Base-by-base conservation (phyloP, 2,888 invertebrate species). In the Ophion ellenae region DNA sequence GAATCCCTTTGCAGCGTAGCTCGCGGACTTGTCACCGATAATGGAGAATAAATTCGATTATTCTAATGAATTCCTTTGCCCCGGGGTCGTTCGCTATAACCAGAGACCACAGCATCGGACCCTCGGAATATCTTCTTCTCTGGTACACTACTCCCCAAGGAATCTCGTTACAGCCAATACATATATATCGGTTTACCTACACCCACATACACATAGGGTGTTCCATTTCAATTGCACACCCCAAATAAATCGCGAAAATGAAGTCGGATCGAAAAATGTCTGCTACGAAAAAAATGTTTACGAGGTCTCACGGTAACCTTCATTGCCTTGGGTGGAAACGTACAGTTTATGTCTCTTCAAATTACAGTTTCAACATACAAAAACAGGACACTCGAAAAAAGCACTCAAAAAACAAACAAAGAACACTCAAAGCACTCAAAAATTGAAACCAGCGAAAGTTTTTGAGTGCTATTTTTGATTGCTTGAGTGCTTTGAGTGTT, bases 31-130 rank as follows among this genome's bases (percentile, higher is more conserved):
- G 64, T 70, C 40, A 69, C 78, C 83, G 81, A 83, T 75, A 79
- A 79, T 85, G 81, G 86, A 86, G 77, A 87, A 87, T 80, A 84
- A 87, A 89, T 89, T 86, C 86, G 81, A 89, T 89, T 90, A 89
- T 88, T 86, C 82, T 86, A 84, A 89, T 86, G 87, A 89, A 90
- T 89, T 87, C 80, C 87, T 73, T 79, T 76, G 87, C 71, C 71
- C 81, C 76, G 73, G 32, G 71, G 64, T 83, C 82, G 67, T 36
- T 47, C 36, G 57, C 61, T 36, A 86, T 85, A 87, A 87, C 81
- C 83, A 77, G 73, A 85, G 82, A 77, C 70, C 80, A 75, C 78
- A 59, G 53, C 47, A 66, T 17, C 70, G 80, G 71, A 75, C 57
- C 70, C 74, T 63, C 84, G 81, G 67, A 85, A 85, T 82, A 75